These are phyloP conservation scores for Aleiodes leptofemur DNA, from an alignment of 2,888 invertebrate species.

Conservation along the genomic window DNA sequence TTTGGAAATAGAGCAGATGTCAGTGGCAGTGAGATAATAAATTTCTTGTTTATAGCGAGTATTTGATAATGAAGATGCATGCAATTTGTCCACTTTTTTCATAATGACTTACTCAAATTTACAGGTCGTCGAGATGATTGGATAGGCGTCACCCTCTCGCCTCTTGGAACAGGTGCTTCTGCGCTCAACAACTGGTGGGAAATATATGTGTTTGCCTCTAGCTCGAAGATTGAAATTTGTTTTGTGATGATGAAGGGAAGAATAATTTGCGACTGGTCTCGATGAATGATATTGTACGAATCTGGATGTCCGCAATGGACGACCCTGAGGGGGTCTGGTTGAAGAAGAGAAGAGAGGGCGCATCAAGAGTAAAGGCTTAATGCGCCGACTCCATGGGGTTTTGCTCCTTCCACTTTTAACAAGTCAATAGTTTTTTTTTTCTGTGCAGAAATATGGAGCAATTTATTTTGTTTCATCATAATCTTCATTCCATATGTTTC, in stretches of 20 bases:
- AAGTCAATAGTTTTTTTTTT: constrained; percentile 14
- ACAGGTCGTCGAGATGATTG: neutral
- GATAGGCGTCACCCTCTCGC: too few species aligned
- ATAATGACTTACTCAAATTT: constrained; percentile 29
- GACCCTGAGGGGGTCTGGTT: constrained; percentile 39
- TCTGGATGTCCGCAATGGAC: constrained; percentile 49
- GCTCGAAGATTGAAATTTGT: neutral
- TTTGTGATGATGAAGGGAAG: constrained; percentile 9
- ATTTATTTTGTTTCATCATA: too few species aligned
- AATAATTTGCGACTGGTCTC: constrained; percentile 28
- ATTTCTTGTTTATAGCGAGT: neutral
- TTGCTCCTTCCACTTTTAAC: neutral
- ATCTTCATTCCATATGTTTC: too few species aligned
- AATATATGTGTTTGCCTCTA: neutral
- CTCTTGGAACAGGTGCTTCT: too few species aligned
- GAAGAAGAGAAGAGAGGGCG: constrained; percentile 41
- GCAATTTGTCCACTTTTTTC: neutral
- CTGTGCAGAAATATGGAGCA: neutral
- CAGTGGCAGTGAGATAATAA: neutral
- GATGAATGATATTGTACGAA: constrained; percentile 35
- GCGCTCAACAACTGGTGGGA: too few species aligned
- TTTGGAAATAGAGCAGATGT: constrained; percentile 19
- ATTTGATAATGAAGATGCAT: neutral
- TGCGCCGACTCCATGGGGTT: constrained; percentile 43
- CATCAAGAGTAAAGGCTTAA: constrained; percentile 37